Evolutionary conservation across 2,113 vertebrate genomes (phyloP).

Genomic region (Balaeniceps rex): DNA sequence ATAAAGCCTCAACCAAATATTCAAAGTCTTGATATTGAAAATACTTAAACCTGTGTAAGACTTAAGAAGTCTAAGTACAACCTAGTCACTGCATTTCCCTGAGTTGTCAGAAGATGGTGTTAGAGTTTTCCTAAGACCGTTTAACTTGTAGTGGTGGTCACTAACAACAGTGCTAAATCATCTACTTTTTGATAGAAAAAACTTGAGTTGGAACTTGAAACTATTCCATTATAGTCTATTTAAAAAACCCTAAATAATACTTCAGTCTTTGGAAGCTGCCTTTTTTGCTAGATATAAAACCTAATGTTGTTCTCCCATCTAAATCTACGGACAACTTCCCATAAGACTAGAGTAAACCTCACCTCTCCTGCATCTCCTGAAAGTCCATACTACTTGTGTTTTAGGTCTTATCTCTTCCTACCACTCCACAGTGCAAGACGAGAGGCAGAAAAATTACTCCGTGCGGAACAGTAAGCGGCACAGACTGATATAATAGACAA

Average conservation of each 20-base stretch:
- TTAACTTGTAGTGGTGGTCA: background rate
- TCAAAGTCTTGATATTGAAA: background rate
- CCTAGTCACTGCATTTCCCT: background rate
- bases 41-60: background rate
- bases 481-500: rapidly evolving
- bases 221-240: background rate
- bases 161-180: background rate
- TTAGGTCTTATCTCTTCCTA: background rate
- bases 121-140: background rate
- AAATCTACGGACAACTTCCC: background rate
- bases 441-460: background rate
- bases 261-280: background rate
- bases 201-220: background rate
- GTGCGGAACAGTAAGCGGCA: background rate
- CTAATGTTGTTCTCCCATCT: background rate
- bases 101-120: slow-evolving; percentile 24
- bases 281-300: background rate
- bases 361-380: background rate
- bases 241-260: background rate
- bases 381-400: background rate
- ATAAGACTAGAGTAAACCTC: background rate
- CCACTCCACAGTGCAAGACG: background rate
- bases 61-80: background rate
- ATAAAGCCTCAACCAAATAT: background rate
- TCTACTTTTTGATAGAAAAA: background rate